Conservation (phyloP, 2,797 vertebrate species). For the Lateolabrax maculatus region DNA sequence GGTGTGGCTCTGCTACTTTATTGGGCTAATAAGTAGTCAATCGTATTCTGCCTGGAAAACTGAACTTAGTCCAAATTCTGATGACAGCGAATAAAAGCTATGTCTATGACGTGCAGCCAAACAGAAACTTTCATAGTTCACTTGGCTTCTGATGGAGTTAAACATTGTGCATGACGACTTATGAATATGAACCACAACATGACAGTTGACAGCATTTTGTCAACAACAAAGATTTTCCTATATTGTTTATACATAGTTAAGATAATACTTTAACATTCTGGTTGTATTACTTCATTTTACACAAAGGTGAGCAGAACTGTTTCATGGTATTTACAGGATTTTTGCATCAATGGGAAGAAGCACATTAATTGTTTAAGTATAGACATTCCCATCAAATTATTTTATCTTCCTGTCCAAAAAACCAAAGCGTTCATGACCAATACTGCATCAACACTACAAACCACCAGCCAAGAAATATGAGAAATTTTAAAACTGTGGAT, state of each 20-base stretch:
- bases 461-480: neutral
- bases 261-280: neutral
- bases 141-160: neutral
- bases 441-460: neutral
- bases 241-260: too few species aligned
- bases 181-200: too few species aligned
- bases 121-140: neutral
- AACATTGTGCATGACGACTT: neutral
- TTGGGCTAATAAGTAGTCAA: neutral
- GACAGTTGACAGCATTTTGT: too few species aligned
- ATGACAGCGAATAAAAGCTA: too few species aligned
- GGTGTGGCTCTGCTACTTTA: too few species aligned
- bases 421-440: too few species aligned
- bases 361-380: neutral
- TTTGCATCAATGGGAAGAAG: neutral
- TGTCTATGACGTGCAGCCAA: neutral
- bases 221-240: too few species aligned
- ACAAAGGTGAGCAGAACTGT: neutral
- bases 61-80: neutral
- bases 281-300: neutral
- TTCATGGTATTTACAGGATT: neutral
- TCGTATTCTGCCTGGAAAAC: neutral
- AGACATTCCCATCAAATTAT: neutral
- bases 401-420: too few species aligned
- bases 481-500: neutral